Conservation (phyloP, 1,140 invertebrate species). For the Papilio polyxenes region DNA sequence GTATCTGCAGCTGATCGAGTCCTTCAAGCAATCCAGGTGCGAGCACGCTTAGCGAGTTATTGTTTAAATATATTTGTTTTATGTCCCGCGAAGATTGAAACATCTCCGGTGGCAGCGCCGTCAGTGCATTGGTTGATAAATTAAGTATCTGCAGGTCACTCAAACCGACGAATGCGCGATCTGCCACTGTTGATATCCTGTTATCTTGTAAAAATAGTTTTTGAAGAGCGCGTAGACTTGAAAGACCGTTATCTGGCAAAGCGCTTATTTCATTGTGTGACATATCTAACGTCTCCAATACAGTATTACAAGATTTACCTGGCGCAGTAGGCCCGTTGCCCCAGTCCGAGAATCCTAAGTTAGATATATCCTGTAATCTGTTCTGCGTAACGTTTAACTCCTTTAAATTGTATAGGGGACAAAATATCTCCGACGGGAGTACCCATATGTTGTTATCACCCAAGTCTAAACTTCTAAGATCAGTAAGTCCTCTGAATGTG, state of each 20-base stretch:
- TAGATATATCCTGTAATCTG: conserved; percentile 87
- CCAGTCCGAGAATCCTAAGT: conserved; percentile 87
- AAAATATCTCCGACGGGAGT: conserved; percentile 87
- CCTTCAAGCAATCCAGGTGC: conserved; percentile 89
- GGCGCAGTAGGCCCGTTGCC: conserved; percentile 80
- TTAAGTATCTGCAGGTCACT: conserved; percentile 86
- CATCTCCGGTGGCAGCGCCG: conserved; percentile 88
- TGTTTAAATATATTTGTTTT: conserved; percentile 88
- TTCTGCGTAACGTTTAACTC: conserved; percentile 89
- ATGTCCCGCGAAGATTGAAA: conserved; percentile 87
- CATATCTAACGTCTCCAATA: conserved; percentile 87
- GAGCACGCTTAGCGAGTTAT: conserved; percentile 89
- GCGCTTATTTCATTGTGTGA: conserved; percentile 87
- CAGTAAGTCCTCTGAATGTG: conserved; percentile 85
- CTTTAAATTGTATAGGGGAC: conserved; percentile 85
- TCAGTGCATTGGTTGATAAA: conserved; percentile 88
- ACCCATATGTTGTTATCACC: conserved; percentile 91
- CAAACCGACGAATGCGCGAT: conserved; percentile 87
- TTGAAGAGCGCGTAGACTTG: conserved; percentile 84
- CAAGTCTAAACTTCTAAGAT: conserved; percentile 87
- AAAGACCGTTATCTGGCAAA: conserved; percentile 87
- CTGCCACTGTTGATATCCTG: conserved; percentile 86
- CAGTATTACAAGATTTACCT: conserved; percentile 84
- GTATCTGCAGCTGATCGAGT: conserved; percentile 87
- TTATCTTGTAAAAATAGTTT: conserved; percentile 88